Conservation (phyloP, 2,113 vertebrate species). For the Sorex fumeus region DNA sequence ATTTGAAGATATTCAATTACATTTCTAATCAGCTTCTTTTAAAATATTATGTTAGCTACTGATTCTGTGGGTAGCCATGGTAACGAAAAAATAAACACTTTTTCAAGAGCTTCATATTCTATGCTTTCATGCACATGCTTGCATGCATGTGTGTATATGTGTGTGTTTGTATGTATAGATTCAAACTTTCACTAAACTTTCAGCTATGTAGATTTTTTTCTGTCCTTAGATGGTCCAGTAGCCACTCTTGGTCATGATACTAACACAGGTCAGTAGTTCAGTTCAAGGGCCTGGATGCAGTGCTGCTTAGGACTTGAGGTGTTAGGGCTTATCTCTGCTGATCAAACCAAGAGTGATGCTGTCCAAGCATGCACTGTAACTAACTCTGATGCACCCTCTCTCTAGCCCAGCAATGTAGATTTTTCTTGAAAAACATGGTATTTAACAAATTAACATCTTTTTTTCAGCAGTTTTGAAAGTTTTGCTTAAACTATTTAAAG, state of each 20-base stretch:
- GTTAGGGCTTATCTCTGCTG: too few species aligned
- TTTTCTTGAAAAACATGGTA: not conserved
- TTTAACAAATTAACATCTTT: not conserved
- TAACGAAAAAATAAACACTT: not conserved
- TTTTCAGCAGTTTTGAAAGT: not conserved
- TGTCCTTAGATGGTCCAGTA: too few species aligned
- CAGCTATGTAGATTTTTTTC: too few species aligned
- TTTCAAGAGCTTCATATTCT: too few species aligned
- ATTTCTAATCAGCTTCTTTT: constrained; percentile 3
- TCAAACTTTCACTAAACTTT: not conserved
- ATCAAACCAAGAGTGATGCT: too few species aligned
- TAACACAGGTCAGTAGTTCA: too few species aligned
- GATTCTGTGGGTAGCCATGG: not conserved
- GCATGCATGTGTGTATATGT: not conserved
- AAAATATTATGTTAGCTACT: constrained; percentile 1
- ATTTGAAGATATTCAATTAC: not conserved
- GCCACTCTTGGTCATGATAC: too few species aligned
- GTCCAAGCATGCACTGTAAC: too few species aligned
- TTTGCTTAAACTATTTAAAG: not conserved
- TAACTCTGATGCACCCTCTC: too few species aligned
- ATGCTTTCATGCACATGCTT: not conserved
- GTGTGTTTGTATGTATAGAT: not conserved
- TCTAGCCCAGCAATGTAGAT: not conserved
- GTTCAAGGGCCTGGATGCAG: too few species aligned
- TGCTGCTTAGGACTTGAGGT: too few species aligned